These are phyloP conservation scores for Hypercompe scribonia DNA, from an alignment of 2,888 invertebrate genomes.

Conservation along the genomic window DNA sequence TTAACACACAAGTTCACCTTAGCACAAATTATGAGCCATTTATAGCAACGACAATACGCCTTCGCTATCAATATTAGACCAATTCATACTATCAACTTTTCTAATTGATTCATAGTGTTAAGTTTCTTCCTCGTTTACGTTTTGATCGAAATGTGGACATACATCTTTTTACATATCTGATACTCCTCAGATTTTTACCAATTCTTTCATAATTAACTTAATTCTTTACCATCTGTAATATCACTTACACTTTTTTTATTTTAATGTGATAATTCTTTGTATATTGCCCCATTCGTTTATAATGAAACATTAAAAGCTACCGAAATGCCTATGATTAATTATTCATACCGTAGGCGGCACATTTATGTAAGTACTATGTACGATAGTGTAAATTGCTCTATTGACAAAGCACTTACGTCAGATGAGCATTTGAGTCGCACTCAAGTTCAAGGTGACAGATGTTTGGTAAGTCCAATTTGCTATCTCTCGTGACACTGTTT, in stretches of 20 bases:
- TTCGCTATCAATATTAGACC: conserved; percentile 50
- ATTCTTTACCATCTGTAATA: neutral
- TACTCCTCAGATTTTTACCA: neutral
- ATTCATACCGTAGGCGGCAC: conserved; percentile 61
- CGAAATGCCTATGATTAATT: conserved; percentile 11
- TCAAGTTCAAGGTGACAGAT: conserved; percentile 79
- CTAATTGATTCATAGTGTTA: conserved; percentile 23
- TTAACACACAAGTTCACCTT: conserved; percentile 73
- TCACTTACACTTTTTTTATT: conserved; percentile 1
- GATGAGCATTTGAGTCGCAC: conserved; percentile 60
- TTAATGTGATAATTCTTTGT: neutral
- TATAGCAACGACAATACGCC: conserved; percentile 65
- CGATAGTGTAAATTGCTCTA: conserved; percentile 73
- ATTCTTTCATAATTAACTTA: neutral
- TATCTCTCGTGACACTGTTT: conserved; percentile 33
- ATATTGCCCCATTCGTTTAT: neutral
- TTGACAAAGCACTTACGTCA: conserved; percentile 81
- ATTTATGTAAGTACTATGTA: conserved; percentile 53
- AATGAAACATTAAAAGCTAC: neutral
- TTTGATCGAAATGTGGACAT: conserved; percentile 1
- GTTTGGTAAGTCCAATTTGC: conserved; percentile 53
- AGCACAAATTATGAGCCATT: conserved; percentile 68
- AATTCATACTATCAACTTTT: conserved; percentile 31
- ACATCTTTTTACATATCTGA: conserved; percentile 4
- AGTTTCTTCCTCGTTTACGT: conserved; percentile 23